A percentile compares a stretch with the other conserved stretches of the same genome.
These are phyloP conservation scores for Conchocele bisecta DNA, from an alignment of 2,888 invertebrate species.

Conservation along the genomic window DNA sequence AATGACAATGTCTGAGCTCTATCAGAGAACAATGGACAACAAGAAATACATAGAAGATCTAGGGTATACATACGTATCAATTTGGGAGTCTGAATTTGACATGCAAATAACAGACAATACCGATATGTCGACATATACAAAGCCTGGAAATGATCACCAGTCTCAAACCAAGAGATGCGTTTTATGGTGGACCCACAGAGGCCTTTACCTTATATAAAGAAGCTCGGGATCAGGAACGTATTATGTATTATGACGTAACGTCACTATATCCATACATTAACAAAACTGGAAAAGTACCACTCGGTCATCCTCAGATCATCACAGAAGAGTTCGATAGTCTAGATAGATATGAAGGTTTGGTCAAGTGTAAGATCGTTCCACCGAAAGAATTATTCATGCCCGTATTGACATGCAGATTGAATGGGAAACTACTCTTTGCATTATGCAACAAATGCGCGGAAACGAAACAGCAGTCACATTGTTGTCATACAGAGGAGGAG, in stretches of 20 bases:
- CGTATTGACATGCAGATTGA: constrained; percentile 69
- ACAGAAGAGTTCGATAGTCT: constrained; percentile 52
- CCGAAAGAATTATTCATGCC: constrained; percentile 67
- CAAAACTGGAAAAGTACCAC: constrained; percentile 57
- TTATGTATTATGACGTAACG: constrained; percentile 59
- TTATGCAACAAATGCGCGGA: constrained; percentile 70
- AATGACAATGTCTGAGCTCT: constrained; percentile 23
- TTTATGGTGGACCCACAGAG: constrained; percentile 68
- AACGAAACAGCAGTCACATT: constrained; percentile 2
- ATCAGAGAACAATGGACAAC: constrained; percentile 24
- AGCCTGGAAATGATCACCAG: constrained; percentile 32
- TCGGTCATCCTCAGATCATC: constrained; percentile 63
- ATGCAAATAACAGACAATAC: constrained; percentile 27
- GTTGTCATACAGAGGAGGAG: constrained; percentile 14
- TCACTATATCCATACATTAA: constrained; percentile 67
- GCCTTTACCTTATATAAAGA: constrained; percentile 59
- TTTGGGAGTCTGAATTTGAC: constrained; percentile 63
- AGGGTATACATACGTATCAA: constrained; percentile 41
- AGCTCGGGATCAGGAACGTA: constrained; percentile 36
- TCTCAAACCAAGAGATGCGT: constrained; percentile 63
- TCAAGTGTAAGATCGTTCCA: constrained; percentile 65
- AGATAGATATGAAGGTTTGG: constrained; percentile 61
- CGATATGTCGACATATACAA: constrained; percentile 22
- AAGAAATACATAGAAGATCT: constrained; percentile 10
- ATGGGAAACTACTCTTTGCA: constrained; percentile 75